phyloP scores from a whole-genome alignment of 1,140 invertebrate species.

The Aphelinus atriplicis region DNA sequence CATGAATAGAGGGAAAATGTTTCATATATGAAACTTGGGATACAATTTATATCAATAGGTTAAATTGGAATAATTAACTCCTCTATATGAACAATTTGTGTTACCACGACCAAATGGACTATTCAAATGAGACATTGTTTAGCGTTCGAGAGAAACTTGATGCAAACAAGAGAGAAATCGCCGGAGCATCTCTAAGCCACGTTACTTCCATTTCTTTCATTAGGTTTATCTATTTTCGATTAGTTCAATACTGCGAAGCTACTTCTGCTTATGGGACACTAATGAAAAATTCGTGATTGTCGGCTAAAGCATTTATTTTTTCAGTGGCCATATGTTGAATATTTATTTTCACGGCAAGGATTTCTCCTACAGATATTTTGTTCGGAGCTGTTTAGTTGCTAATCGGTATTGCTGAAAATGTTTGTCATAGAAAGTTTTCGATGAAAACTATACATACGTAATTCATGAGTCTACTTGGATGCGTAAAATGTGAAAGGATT shows the following conservation, averaged over 20 bases:
- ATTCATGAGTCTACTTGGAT: neutral
- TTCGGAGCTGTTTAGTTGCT: neutral
- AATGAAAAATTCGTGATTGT: no score
- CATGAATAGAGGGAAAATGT: neutral
- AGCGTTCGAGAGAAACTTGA: no score
- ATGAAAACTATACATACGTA: conserved; percentile 1
- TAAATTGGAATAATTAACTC: neutral
- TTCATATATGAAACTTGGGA: neutral
- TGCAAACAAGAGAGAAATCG: neutral
- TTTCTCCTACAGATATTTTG: neutral
- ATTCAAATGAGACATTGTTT: neutral
- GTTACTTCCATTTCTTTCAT: no score
- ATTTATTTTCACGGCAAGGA: neutral
- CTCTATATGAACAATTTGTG: neutral
- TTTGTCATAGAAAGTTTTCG: conserved; percentile 8
- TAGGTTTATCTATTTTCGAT: neutral
- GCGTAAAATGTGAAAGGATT: neutral
- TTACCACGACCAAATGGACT: neutral
- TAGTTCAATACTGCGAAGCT: neutral
- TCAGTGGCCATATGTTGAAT: neutral
- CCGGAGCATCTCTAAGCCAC: neutral
- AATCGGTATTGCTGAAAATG: neutral
- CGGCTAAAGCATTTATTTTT: no score
- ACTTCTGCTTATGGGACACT: no score
- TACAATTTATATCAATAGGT: neutral